Conservation (phyloP, 2,113 vertebrate species). For the Actinemys pallida region DNA sequence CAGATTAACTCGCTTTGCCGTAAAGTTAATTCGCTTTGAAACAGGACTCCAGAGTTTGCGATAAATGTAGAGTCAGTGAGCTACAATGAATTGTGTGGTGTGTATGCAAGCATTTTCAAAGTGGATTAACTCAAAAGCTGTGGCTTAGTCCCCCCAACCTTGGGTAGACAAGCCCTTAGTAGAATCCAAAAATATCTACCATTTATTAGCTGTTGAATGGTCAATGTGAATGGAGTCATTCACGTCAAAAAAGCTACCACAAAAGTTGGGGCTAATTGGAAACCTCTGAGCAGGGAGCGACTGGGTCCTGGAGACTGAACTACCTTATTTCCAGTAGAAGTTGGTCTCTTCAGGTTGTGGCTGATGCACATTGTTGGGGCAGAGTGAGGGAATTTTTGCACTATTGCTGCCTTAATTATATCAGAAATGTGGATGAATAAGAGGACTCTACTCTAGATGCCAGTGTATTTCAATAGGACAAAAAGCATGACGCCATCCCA, state of each 20-base stretch:
- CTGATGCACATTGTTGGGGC: neutral
- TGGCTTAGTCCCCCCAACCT: no score
- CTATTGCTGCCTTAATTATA: neutral
- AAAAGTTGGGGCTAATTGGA: neutral
- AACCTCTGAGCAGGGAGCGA: no score
- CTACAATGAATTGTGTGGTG: no score
- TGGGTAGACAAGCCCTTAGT: no score
- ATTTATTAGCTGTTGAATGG: no score
- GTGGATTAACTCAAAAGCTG: no score
- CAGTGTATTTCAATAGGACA: neutral
- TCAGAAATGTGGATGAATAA: neutral
- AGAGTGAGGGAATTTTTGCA: neutral
- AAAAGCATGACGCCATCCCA: neutral
- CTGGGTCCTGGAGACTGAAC: neutral
- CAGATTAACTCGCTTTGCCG: no score
- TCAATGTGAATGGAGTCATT: neutral
- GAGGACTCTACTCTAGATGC: neutral
- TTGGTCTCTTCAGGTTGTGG: neutral
- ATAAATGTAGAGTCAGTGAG: no score
- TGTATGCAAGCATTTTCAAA: no score
- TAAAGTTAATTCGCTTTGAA: no score
- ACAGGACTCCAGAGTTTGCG: no score
- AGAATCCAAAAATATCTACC: no score
- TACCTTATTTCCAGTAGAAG: neutral
- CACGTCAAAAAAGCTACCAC: neutral